These are phyloP conservation scores for Ceratosolen fusciceps DNA, from an alignment of 1,140 invertebrate genomes.

Conservation along the genomic window DNA sequence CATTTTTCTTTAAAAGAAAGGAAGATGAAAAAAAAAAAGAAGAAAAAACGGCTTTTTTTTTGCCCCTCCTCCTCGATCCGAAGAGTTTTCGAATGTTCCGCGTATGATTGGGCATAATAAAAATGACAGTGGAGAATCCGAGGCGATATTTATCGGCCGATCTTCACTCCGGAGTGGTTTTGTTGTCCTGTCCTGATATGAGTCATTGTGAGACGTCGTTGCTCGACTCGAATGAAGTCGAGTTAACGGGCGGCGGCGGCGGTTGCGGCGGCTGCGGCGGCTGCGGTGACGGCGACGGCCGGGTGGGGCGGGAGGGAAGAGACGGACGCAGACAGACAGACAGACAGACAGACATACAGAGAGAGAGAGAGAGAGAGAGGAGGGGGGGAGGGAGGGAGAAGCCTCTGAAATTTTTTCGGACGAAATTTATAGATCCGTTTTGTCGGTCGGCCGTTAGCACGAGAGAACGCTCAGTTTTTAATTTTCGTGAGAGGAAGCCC, in stretches of 20 bases:
- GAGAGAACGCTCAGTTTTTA: slow-evolving; percentile 25
- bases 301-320: no score
- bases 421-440: slow-evolving; percentile 47
- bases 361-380: no score
- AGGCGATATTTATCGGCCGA: slow-evolving; percentile 41
- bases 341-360: no score
- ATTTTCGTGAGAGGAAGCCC: slow-evolving; percentile 42
- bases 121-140: slow-evolving; percentile 36
- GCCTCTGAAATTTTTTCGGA: slow-evolving; percentile 42
- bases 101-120: slow-evolving; percentile 43
- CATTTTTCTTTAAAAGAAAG: slow-evolving; percentile 50
- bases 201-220: slow-evolving; percentile 6
- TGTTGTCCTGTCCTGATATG: slow-evolving; percentile 11
- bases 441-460: not conserved
- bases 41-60: no score
- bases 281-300: no score
- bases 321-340: no score
- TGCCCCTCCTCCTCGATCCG: not conserved
- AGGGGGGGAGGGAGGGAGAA: slow-evolving; percentile 33
- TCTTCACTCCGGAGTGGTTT: slow-evolving; percentile 35
- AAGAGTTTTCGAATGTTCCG: not conserved
- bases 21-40: no score
- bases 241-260: no score
- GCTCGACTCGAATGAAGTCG: no score
- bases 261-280: no score